A percentile compares a stretch with the other conserved stretches of the same genome.
Evolutionary conservation across 2,113 vertebrate species (phyloP).

Genomic region (Myrmophylax atrothorax): DNA sequence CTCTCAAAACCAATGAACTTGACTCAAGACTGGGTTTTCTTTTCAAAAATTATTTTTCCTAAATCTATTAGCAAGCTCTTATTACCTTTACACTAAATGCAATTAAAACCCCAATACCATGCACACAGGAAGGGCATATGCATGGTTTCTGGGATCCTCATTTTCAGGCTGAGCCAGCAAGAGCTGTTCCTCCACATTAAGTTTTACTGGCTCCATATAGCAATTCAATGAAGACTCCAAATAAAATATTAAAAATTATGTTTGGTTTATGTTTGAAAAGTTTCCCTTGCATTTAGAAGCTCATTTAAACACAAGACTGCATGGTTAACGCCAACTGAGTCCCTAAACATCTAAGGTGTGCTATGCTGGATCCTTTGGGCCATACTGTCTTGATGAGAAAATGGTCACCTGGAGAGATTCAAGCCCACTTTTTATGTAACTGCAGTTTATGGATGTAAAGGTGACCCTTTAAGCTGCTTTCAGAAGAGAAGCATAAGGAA

Average conservation of each 20-base stretch:
- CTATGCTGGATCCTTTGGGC: neutral
- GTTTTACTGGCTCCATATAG: neutral
- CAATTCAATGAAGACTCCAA: neutral
- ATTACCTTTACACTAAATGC: neutral
- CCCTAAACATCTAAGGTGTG: neutral
- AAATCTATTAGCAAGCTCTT: neutral
- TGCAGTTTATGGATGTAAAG: neutral
- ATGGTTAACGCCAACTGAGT: neutral
- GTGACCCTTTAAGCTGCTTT: neutral
- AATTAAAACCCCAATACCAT: neutral
- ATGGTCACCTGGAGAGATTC: neutral
- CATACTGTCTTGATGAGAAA: neutral
- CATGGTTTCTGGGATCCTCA: neutral
- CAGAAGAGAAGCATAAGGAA: neutral
- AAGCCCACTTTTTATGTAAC: neutral
- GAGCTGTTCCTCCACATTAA: neutral
- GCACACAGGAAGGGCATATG: neutral
- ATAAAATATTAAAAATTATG: neutral
- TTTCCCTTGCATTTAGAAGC: neutral
- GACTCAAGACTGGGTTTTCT: neutral
- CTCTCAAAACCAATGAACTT: conserved; percentile 2
- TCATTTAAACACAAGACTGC: neutral
- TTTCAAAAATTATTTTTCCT: conserved; percentile 18
- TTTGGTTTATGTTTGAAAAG: neutral
- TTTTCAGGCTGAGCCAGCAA: neutral